Evolutionary conservation across 2,113 vertebrate species (phyloP).

Genomic region (Danio rerio): DNA sequence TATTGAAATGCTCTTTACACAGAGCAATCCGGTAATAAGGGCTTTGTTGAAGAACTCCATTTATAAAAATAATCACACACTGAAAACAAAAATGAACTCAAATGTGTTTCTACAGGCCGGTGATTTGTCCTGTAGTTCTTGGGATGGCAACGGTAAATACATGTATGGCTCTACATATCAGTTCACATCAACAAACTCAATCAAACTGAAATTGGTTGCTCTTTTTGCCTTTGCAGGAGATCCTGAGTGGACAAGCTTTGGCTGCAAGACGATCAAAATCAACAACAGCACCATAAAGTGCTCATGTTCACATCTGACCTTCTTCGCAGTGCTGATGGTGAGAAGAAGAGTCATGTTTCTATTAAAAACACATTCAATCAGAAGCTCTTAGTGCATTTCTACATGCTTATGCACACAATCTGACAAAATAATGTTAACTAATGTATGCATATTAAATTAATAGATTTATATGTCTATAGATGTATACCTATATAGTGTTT

Average conservation of each 20-base stretch:
- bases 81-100: background rate
- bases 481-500: too few species aligned
- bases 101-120: background rate
- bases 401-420: too few species aligned
- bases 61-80: background rate
- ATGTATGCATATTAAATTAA: too few species aligned
- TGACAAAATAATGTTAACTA: too few species aligned
- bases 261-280: background rate
- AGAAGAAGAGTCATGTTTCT: conserved; percentile 11
- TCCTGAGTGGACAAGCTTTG: background rate
- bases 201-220: background rate
- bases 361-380: background rate
- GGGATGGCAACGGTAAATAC: conserved; percentile 7
- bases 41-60: background rate
- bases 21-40: background rate
- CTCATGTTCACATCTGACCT: conserved; percentile 66
- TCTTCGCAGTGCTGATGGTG: conserved; percentile 70
- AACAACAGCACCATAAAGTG: conserved; percentile 44
- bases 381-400: too few species aligned
- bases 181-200: background rate
- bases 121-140: background rate
- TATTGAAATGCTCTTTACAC: background rate
- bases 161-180: background rate
- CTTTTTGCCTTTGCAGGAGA: background rate
- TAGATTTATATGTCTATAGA: too few species aligned